These are phyloP conservation scores for Marisa cornuarietis DNA, from an alignment of 1,140 invertebrate genomes.

Conservation along the genomic window DNA sequence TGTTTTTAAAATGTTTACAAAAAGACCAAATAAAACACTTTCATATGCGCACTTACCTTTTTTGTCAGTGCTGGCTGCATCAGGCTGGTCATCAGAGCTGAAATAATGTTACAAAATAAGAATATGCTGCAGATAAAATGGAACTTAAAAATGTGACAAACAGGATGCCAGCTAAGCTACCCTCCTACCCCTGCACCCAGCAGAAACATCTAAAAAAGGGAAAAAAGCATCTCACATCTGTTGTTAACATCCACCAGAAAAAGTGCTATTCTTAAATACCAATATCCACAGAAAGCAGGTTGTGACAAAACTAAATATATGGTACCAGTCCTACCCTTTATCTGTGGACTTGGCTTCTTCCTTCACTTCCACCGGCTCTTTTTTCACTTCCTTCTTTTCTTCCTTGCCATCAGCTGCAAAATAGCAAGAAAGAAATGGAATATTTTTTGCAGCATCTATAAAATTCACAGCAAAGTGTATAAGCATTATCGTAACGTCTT, in stretches of 20 bases:
- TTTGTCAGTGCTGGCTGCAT: constrained; percentile 19
- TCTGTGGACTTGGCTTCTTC: constrained; percentile 41
- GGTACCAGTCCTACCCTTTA: constrained; percentile 23
- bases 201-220: background rate
- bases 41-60: constrained; percentile 16
- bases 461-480: no score
- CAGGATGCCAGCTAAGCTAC: background rate
- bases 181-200: background rate
- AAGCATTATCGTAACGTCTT: no score
- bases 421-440: background rate
- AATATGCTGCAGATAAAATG: background rate
- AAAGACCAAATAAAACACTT: background rate
- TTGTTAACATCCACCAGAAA: background rate
- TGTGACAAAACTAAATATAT: background rate
- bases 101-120: background rate
- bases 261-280: background rate
- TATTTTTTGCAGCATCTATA: background rate
- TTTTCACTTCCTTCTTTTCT: constrained; percentile 55
- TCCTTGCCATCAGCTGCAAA: constrained; percentile 39
- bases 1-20: background rate
- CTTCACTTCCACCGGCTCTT: constrained; percentile 41
- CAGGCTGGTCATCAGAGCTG: constrained; percentile 10
- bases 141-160: background rate
- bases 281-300: background rate
- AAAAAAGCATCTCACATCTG: background rate